Evolutionary conservation across 2,113 vertebrate genomes (phyloP), one percentile per base, ranked within the genome.

Genomic region (Otis tarda): DNA sequence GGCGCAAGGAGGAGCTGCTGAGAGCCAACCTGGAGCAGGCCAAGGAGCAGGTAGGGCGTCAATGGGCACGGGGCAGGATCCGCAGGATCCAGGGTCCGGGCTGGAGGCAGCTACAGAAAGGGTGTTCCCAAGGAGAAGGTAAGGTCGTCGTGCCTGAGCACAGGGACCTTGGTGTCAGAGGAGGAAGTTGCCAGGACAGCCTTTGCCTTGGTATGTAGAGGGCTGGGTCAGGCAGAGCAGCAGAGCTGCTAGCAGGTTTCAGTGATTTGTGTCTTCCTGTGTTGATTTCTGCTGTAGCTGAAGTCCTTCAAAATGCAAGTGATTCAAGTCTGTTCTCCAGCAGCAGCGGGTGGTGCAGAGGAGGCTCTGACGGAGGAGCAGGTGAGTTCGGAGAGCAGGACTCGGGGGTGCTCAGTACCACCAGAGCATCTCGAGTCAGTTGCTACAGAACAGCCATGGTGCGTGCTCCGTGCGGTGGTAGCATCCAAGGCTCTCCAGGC

Each of bases 271-370:
- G 12, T 47, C 64, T 53, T 24, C 22, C 4, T 37, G 14, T 33
- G 6, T 63, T 7, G 2, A 22, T 49, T 60, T 91, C 43, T 94
- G 67, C 76, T 18, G 14, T 75, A 98, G 98, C 94, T 98, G 74
- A 97, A 98, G 80, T 90, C 95, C 31, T 97, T 98, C 94, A 94
- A 97, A 87, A 90, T 43, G 49, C 97, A 74, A 30, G 93, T 98
- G 82, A 94, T 97, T 77, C 90, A 37, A 85, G 75, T 30, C 37
- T 95, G 97, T 27, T 97, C 83, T 12, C 91, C 97, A 5, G 84
- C 52, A n/a, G 82, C 35, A 20, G 87, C 67, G 6, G 92, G 70
- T 0, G 45, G 47, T 55, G 83, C 59, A 2, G 93, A 94, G 60
- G 90, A 53, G 18, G 27, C 87, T 0, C 0, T 94, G 28, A 90